phyloP scores from a whole-genome alignment of 2,888 invertebrate genomes.

The Opisthograptis luteolata region DNA sequence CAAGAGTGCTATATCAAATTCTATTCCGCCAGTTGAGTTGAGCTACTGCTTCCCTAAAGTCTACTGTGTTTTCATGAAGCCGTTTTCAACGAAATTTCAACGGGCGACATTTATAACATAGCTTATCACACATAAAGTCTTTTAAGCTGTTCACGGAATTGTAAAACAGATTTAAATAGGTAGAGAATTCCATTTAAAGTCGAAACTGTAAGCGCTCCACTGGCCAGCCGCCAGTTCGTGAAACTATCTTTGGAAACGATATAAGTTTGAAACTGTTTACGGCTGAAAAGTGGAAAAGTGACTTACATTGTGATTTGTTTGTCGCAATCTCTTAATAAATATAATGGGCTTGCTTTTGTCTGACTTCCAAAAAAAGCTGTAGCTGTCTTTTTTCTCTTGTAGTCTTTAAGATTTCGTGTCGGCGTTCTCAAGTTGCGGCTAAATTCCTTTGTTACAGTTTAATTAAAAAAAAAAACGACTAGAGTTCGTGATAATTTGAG shows the following conservation, averaged over 20 bases:
- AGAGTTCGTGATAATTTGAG: background rate
- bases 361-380: constrained; percentile 2
- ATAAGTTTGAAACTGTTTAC: constrained; percentile 28
- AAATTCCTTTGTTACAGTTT: constrained; percentile 1
- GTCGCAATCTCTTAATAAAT: constrained; percentile 15
- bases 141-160: constrained; percentile 27
- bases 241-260: constrained; percentile 38
- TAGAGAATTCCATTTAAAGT: constrained; percentile 35
- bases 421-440: constrained; percentile 2
- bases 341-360: constrained; percentile 13
- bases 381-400: too few species aligned
- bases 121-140: constrained; percentile 30
- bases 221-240: constrained; percentile 35
- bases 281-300: constrained; percentile 6
- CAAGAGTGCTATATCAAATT: too few species aligned
- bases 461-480: constrained; percentile 5
- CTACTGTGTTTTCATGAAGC: too few species aligned
- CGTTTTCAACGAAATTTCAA: too few species aligned
- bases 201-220: constrained; percentile 37
- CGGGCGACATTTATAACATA: background rate
- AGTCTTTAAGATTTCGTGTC: constrained; percentile 8
- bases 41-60: too few species aligned
- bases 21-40: too few species aligned
- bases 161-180: constrained; percentile 44
- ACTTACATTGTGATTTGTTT: constrained; percentile 39